A percentile compares a stretch with the other conserved stretches of the same genome.
phyloP scores from a whole-genome alignment of 92 coral and sea anemone species.

The Epizoanthus rinbou region DNA sequence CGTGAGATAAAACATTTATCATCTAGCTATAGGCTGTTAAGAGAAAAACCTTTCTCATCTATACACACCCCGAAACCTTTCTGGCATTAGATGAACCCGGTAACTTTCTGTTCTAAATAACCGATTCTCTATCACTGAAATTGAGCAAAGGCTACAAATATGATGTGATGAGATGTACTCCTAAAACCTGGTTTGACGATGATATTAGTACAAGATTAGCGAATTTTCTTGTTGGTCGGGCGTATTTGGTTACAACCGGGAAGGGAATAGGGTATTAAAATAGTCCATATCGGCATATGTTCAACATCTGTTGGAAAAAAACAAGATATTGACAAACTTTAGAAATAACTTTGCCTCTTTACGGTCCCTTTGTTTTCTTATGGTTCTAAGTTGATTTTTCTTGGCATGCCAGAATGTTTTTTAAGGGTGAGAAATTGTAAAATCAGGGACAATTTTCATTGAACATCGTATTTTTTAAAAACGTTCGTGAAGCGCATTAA shows the following conservation, averaged over 20 bases:
- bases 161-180: neutral
- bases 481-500: neutral
- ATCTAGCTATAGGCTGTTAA: neutral
- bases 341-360: neutral
- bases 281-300: neutral
- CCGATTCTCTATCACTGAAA: neutral
- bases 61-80: neutral
- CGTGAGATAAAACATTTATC: slow-evolving; percentile 1
- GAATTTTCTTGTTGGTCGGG: neutral
- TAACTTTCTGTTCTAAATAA: neutral
- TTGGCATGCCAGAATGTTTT: neutral
- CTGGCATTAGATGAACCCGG: neutral
- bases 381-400: neutral
- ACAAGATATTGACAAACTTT: neutral
- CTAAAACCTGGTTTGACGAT: too few species aligned
- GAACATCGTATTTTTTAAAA: too few species aligned
- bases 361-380: neutral
- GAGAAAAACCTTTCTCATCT: neutral
- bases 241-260: slow-evolving; percentile 1
- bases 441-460: too few species aligned
- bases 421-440: neutral
- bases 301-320: slow-evolving; percentile 42
- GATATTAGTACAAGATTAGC: neutral
- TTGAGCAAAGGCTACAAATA: neutral
- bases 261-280: neutral